Conservation (phyloP, 2,113 vertebrate genomes). For the Crotalus tigris region DNA sequence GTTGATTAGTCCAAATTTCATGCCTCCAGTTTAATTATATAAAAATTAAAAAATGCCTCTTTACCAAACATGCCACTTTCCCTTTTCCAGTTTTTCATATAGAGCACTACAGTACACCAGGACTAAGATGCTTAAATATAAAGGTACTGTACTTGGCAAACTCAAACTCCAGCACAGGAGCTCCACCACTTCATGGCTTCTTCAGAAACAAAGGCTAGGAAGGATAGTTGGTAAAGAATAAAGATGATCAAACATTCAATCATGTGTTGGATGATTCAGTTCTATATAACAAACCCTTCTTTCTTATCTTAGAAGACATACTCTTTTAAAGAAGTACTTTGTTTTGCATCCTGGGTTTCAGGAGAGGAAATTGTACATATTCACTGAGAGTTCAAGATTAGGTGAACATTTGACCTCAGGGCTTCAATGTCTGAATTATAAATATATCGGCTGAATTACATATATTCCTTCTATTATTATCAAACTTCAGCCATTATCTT, state of each 20-base stretch:
- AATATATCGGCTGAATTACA: not conserved
- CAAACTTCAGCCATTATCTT: not conserved
- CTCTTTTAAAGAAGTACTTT: not conserved
- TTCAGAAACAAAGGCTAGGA: constrained; percentile 85
- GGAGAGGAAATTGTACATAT: not conserved
- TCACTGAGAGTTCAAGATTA: not conserved
- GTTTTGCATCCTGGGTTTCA: not conserved
- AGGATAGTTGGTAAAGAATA: constrained; percentile 66
- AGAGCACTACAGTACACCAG: constrained; percentile 75
- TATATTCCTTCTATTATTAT: not conserved
- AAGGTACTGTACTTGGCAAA: constrained; percentile 86
- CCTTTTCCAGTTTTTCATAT: constrained; percentile 61
- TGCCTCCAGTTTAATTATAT: not conserved
- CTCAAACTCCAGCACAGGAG: constrained; percentile 79
- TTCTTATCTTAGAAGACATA: not conserved
- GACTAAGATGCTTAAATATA: constrained; percentile 78
- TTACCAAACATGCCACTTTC: constrained; percentile 73
- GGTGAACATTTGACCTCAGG: not conserved
- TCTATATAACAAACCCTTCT: not conserved
- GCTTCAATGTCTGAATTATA: not conserved
- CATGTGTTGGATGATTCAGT: not conserved
- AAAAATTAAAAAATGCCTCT: constrained; percentile 7
- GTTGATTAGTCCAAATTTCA: not conserved
- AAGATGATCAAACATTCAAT: constrained; percentile 5
- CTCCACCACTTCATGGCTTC: constrained; percentile 76